Evolutionary conservation across 2,797 vertebrate species (phyloP), one percentile per base, ranked within the genome.

Genomic region (Moxostoma hubbsi): DNA sequence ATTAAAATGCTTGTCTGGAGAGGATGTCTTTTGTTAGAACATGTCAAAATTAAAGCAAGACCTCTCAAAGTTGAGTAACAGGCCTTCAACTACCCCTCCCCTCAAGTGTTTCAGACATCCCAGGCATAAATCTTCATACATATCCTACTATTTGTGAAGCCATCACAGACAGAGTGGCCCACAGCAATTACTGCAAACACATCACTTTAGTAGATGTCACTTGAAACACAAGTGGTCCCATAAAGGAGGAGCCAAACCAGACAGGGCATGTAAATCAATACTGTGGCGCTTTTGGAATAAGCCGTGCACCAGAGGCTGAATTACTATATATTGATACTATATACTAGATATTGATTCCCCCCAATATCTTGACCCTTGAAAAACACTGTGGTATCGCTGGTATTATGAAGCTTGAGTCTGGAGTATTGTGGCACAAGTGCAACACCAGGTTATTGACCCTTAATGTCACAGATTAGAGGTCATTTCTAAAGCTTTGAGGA

Each of bases 1-100:
- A 79, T 73, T 15, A 47, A 78, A 75, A 70, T 53, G 57, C 70
- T 55, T 77, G 68, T 73, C 55, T 73, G 55, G 16, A 43, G 1
- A n/a, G 64, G 57, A 16, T 49, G 57, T 58, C 47, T 62, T 57
- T 7, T 71, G 81, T 65, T 71, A 64, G 64, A 47, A 70, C 81
- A 82, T 65, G 76, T 51, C 46, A 0, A 73, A 69, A 82, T 73
- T 49, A 82, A 78, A 77, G 80, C 49, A 51, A 62, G 16, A 45
- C 8, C 50, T 55, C 12, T 9, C 12, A 4, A 7, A 57, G 74
- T 50, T 68, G 46, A 73, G 65, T 61, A 73, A 73, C 61, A 54
- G 49, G 5, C n/a, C 53, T 67, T 57, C 57, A 47, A 46, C 7
- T 16, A 45, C 18, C 43, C n/a, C 18, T 62, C 24, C 50, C 57